These are phyloP conservation scores for Phallusia fumigata DNA, from an alignment of 23 tunicate genomes.

Conservation along the genomic window DNA sequence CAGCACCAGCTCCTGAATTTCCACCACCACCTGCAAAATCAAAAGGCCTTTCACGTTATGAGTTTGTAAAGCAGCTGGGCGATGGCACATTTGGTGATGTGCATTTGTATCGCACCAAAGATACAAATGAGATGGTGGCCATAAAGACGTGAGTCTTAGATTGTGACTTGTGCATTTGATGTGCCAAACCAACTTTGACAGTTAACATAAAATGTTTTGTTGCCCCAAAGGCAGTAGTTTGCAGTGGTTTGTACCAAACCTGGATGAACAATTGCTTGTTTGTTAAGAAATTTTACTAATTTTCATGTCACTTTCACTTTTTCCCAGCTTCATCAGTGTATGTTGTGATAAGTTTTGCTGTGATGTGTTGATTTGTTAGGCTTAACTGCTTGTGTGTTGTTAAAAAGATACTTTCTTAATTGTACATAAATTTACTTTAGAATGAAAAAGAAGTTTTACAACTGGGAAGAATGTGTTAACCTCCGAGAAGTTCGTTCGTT, in stretches of 20 bases:
- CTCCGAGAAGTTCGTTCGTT: conserved; percentile 91
- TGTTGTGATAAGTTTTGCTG: neutral
- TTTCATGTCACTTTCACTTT: no score
- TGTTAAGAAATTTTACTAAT: no score
- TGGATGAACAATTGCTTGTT: no score
- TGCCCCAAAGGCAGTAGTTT: no score
- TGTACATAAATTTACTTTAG: conserved; percentile 27
- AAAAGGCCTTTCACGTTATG: conserved; percentile 54
- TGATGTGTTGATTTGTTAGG: neutral
- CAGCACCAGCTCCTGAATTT: neutral
- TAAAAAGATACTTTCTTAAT: no score
- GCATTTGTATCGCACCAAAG: conserved; percentile 55
- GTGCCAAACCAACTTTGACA: neutral
- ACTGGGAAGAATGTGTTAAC: conserved; percentile 96
- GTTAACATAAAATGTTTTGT: no score
- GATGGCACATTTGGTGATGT: conserved; percentile 96
- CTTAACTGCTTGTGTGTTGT: neutral
- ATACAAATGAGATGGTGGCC: conserved; percentile 83
- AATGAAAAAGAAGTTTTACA: conserved; percentile 99
- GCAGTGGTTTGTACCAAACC: no score
- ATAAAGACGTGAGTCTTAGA: conserved; percentile 63
- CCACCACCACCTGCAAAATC: conserved; percentile 5
- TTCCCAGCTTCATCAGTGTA: neutral
- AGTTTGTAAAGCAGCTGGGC: conserved; percentile 63
- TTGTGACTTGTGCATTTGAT: neutral